A percentile compares a stretch with the other conserved stretches of the same genome.
Evolutionary conservation across 2,113 vertebrate species (phyloP).

Genomic region (Rhinoderma darwinii): DNA sequence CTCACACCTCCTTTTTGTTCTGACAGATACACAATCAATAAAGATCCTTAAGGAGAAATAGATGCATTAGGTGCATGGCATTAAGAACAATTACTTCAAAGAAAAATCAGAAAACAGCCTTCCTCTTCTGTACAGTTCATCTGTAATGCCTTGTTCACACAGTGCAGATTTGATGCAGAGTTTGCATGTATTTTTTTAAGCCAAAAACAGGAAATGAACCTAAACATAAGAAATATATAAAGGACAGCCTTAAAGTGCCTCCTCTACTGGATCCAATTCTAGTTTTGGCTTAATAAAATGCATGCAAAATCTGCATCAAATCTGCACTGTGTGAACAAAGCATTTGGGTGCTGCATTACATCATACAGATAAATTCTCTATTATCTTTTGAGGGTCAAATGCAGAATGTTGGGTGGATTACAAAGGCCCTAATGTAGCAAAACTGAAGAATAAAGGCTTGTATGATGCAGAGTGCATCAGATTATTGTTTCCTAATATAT

Average conservation of each 20-base stretch:
- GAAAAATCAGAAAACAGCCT: background rate
- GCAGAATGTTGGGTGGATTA: too few species aligned
- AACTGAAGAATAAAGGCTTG: background rate
- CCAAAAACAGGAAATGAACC: too few species aligned
- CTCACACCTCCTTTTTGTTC: background rate
- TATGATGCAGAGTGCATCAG: background rate
- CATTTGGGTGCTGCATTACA: background rate
- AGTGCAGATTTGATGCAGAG: too few species aligned
- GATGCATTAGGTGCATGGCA: background rate
- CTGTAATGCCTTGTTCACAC: too few species aligned
- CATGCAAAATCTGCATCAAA: too few species aligned
- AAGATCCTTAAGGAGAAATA: background rate
- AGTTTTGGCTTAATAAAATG: too few species aligned
- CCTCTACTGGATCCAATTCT: too few species aligned
- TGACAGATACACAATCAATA: background rate
- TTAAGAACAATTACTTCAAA: background rate
- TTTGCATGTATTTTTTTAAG: too few species aligned
- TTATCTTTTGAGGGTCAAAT: background rate
- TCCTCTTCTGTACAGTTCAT: background rate
- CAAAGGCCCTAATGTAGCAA: background rate
- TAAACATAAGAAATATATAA: too few species aligned
- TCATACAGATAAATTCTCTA: background rate
- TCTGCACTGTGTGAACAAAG: too few species aligned
- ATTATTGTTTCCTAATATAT: background rate
- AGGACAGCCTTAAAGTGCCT: too few species aligned